A percentile compares a stretch with the other conserved stretches of the same genome.
Conservation (phyloP, 2,113 vertebrate genomes). For the Chlorodrepanis virens region DNA sequence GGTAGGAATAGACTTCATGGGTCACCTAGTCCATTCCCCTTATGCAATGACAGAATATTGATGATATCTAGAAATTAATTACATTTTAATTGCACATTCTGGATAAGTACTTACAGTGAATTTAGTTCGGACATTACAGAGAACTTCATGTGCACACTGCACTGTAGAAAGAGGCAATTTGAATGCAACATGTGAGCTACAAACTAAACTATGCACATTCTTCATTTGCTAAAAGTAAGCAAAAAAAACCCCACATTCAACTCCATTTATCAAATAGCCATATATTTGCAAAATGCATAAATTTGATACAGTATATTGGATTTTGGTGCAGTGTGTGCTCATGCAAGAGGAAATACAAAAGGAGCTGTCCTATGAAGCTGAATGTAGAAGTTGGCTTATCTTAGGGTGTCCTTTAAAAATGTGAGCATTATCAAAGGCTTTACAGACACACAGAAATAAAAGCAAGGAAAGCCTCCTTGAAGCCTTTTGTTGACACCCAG, state of each 20-base stretch:
- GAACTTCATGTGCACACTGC: not conserved
- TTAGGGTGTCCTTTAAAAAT: not conserved
- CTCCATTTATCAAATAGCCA: slow-evolving; percentile 16
- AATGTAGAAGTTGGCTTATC: not conserved
- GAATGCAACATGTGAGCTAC: slow-evolving; percentile 4
- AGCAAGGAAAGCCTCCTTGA: not conserved
- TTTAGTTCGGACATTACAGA: not conserved
- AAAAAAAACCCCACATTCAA: not conserved
- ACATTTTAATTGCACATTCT: slow-evolving; percentile 8
- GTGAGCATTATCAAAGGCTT: not conserved
- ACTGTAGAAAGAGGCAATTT: not conserved
- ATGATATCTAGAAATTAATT: slow-evolving; percentile 23
- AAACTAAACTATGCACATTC: slow-evolving; percentile 1
- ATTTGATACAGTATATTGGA: not conserved
- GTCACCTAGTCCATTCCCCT: slow-evolving; percentile 42
- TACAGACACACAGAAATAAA: not conserved
- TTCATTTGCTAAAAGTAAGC: not conserved
- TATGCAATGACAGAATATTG: slow-evolving; percentile 5
- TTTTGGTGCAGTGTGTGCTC: not conserved
- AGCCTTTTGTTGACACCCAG: not conserved
- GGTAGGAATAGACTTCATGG: slow-evolving; percentile 49
- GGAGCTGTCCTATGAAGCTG: not conserved
- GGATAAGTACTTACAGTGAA: not conserved
- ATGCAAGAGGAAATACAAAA: not conserved
- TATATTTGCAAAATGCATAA: slow-evolving; percentile 32